Evolutionary conservation across 2,113 vertebrate genomes (phyloP).

Genomic region (Alces alces): DNA sequence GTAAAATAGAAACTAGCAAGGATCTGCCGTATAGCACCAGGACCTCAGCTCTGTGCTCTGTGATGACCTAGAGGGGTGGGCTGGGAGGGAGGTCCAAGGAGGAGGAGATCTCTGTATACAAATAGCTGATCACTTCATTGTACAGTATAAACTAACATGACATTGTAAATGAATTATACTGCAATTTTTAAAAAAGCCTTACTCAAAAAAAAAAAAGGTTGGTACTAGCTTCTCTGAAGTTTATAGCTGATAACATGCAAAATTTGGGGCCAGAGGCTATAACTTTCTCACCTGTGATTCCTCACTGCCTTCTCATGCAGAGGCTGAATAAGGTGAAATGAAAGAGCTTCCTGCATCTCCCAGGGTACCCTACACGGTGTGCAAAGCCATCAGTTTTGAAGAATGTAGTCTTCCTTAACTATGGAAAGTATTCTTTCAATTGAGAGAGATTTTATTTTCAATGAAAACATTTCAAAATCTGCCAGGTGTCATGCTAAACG

Average conservation of each 20-base stretch:
- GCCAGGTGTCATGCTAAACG: background rate
- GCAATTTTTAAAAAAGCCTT: background rate
- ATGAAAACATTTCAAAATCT: background rate
- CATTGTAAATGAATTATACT: background rate
- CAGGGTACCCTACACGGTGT: rapidly evolving
- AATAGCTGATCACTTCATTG: background rate
- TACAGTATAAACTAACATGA: background rate
- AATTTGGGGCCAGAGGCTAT: background rate
- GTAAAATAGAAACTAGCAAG: background rate
- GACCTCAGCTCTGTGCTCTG: background rate
- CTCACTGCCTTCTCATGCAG: background rate
- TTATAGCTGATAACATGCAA: background rate
- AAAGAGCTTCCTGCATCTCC: background rate
- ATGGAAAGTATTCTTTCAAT: background rate
- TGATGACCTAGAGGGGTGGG: background rate
- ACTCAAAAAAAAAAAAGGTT: background rate
- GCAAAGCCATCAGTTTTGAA: background rate
- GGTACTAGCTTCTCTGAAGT: too few species aligned
- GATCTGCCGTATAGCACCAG: background rate
- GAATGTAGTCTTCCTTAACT: background rate
- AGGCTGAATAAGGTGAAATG: background rate
- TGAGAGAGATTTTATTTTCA: background rate
- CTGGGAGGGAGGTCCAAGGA: background rate
- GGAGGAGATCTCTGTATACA: background rate
- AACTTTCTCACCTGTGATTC: background rate